Conservation (phyloP, 1,140 invertebrate species). For the Heliconius melpomene region DNA sequence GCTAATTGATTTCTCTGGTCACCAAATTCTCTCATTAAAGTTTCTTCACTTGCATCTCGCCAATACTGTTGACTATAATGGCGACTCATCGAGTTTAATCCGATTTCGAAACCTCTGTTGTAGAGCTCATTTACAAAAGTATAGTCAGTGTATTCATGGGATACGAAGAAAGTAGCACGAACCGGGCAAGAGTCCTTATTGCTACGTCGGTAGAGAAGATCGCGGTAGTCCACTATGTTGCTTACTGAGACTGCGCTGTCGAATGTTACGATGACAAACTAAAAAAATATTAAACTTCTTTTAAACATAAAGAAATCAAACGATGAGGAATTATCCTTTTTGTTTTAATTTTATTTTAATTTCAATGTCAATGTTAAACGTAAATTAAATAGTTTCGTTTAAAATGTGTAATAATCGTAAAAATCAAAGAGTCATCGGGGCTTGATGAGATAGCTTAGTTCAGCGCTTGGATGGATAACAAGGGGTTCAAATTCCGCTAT, state of each 20-base stretch:
- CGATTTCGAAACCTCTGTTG: slow-evolving; percentile 86
- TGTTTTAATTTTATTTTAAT: too few relatives aligned
- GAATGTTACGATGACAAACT: slow-evolving; percentile 86
- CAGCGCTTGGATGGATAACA: too few relatives aligned
- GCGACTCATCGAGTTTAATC: slow-evolving; percentile 84
- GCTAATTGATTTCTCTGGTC: slow-evolving; percentile 81
- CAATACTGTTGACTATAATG: slow-evolving; percentile 77
- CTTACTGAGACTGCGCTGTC: slow-evolving; percentile 85
- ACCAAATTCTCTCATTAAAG: slow-evolving; percentile 81
- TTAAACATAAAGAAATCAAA: too few relatives aligned
- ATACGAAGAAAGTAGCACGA: slow-evolving; percentile 85
- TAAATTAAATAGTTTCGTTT: too few relatives aligned
- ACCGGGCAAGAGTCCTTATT: slow-evolving; percentile 85
- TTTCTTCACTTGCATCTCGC: slow-evolving; percentile 70
- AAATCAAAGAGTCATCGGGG: too few relatives aligned
- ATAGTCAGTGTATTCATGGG: slow-evolving; percentile 86
- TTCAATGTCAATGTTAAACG: too few relatives aligned
- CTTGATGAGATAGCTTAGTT: too few relatives aligned
- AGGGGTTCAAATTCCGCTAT: too few relatives aligned
- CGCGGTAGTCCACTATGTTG: slow-evolving; percentile 85
- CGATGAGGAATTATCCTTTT: too few relatives aligned
- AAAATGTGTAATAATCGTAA: too few relatives aligned
- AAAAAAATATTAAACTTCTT: slow-evolving; percentile 38
- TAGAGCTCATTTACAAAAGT: slow-evolving; percentile 67
- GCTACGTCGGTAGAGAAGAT: slow-evolving; percentile 81